Evolutionary conservation across 2,797 vertebrate genomes (phyloP).

Genomic region (Cyprinella venusta): DNA sequence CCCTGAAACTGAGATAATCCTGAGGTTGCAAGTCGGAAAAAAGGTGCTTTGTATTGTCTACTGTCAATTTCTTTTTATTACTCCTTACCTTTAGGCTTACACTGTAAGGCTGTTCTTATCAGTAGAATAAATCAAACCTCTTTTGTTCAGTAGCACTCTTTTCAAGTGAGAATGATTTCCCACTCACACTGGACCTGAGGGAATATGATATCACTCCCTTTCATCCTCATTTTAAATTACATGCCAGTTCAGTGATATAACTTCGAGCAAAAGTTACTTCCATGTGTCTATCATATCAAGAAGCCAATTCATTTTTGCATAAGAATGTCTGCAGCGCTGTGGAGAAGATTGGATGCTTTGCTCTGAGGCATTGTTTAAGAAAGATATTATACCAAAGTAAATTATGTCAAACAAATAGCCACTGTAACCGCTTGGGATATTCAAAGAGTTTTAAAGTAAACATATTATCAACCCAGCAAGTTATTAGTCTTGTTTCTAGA

Average conservation of each 20-base stretch:
- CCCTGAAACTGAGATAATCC: not conserved
- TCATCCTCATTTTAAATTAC: slow-evolving; percentile 23
- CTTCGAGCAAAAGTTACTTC: not conserved
- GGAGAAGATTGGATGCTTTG: not conserved
- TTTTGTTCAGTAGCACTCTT: slow-evolving; percentile 24
- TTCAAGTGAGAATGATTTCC: slow-evolving; percentile 18
- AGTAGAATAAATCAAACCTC: slow-evolving; percentile 29
- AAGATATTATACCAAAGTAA: not conserved
- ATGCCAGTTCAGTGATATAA: slow-evolving; percentile 12
- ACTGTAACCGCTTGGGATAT: not conserved
- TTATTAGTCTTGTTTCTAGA: not conserved
- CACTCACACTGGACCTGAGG: slow-evolving; percentile 1
- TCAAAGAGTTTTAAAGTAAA: not conserved
- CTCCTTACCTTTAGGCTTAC: not conserved
- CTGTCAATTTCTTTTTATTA: slow-evolving; percentile 17
- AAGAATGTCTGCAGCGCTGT: not conserved
- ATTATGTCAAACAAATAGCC: not conserved
- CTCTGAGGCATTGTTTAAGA: slow-evolving; percentile 16
- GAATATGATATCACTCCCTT: slow-evolving; percentile 40
- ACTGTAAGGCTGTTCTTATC: slow-evolving; percentile 16
- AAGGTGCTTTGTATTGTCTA: not conserved
- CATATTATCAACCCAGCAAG: not conserved
- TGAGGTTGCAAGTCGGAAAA: not conserved
- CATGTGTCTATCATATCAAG: slow-evolving; percentile 12
- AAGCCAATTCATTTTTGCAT: slow-evolving; percentile 16